Evolutionary conservation across 1,140 invertebrate genomes (phyloP).

Genomic region (Drosophila nebulosa): DNA sequence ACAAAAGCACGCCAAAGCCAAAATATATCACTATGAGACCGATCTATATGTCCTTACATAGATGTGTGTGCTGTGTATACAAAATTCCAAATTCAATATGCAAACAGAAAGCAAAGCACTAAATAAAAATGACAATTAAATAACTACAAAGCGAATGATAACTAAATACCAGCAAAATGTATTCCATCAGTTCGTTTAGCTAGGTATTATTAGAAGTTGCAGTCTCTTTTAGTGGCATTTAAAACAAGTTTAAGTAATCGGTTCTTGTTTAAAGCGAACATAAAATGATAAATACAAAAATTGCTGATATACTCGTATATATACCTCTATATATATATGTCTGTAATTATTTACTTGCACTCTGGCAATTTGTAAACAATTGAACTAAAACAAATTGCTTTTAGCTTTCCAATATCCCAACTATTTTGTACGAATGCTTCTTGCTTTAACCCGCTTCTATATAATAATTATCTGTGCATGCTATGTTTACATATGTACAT

Average conservation of each 20-base stretch:
- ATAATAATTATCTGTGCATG: background rate
- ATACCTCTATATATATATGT: slow-evolving; percentile 6
- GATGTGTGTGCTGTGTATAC: background rate
- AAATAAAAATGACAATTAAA: background rate
- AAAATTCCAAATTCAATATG: background rate
- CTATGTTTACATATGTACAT: slow-evolving; percentile 35
- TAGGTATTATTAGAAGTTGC: slow-evolving; percentile 37
- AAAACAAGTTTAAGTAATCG: slow-evolving; percentile 19
- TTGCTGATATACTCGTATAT: slow-evolving; percentile 12
- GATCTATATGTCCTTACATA: background rate
- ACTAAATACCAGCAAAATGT: background rate
- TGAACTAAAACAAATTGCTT: slow-evolving; percentile 41
- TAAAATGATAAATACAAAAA: slow-evolving; percentile 25
- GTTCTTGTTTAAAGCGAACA: slow-evolving; percentile 44
- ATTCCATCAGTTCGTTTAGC: background rate
- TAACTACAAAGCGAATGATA: background rate
- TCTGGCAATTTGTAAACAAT: slow-evolving; percentile 42
- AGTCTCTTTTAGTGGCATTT: slow-evolving; percentile 22
- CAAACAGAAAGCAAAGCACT: background rate
- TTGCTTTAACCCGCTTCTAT: slow-evolving; percentile 41
- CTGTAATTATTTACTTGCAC: slow-evolving; percentile 29
- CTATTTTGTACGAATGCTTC: slow-evolving; percentile 19
- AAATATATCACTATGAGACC: slow-evolving; percentile 1
- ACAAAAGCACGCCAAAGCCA: background rate
- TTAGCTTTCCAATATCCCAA: slow-evolving; percentile 36